Evolutionary conservation across 2,888 invertebrate genomes (phyloP), one percentile per base, ranked within the genome.

Genomic region (Drepana falcataria): DNA sequence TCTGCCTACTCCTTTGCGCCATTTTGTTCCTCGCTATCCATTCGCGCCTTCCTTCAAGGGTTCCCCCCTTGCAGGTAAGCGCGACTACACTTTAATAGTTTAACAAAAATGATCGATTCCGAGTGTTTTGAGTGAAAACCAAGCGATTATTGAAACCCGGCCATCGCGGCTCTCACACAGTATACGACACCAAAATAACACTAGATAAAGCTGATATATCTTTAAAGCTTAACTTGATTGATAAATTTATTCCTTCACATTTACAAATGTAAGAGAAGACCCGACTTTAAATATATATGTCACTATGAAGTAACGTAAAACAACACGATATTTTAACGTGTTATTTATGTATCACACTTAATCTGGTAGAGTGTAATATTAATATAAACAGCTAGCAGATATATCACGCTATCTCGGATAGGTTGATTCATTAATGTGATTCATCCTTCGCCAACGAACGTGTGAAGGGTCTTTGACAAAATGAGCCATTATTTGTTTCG

Each of bases 401-500:
- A 83, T 84, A 86, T 87, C 83, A 81, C 78, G 72, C 76, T 73
- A 81, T 83, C 77, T 77, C 53, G 70, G 75, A 77, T 79, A 71
- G 71, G 74, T 80, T 84, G 82, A 87, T 85, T 80, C 79, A 83
- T 84, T 77, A 71, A 55, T 54, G 73, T 84, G 86, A 85, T 82
- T 85, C 81, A 84, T 48, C 51, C 49, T 49, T 53, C 48, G 47
- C 41, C 40, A 40, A 33, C 37, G 6, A 51, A 51, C 40, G 7
- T 41, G 51, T 51, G 51, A 51, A 44, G 70, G 59, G 65, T 74
- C 79, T 84, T 85, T 81, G 82, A 82, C 81, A 83, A 86, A 81
- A 83, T 81, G 81, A 80, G 69, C 77, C 78, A 84, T 84, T 81
- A 77, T 73, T 71, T 79, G 74, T 81, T 79, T 74, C 77, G 71